A percentile compares a stretch with the other conserved stretches of the same genome.
These are phyloP conservation scores for Pachymerium ferrugineum DNA, from an alignment of 2,888 invertebrate species.

Conservation along the genomic window DNA sequence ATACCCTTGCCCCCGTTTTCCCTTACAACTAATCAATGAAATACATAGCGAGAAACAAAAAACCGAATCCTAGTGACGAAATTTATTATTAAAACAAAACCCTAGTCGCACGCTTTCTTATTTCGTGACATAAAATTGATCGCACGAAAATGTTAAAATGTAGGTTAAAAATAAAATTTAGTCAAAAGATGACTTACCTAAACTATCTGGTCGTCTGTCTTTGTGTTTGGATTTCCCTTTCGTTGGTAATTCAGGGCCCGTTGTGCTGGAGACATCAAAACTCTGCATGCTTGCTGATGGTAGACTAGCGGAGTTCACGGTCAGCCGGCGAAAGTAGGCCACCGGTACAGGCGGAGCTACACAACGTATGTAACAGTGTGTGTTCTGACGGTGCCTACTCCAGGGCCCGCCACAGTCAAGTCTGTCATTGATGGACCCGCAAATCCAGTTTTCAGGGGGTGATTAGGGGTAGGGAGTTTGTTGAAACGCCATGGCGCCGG, in stretches of 20 bases:
- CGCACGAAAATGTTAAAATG: no score
- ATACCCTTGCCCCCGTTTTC: no score
- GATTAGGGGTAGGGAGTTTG: background rate
- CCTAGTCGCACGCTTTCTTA: background rate
- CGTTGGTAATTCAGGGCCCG: background rate
- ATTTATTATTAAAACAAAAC: background rate
- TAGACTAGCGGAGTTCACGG: constrained; percentile 21
- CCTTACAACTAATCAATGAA: background rate
- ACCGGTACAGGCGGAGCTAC: constrained; percentile 27
- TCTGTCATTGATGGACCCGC: background rate
- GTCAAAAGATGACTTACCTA: background rate
- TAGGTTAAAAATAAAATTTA: no score
- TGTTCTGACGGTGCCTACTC: background rate
- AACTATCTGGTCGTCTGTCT: background rate
- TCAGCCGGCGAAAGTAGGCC: constrained; percentile 27
- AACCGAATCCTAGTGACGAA: background rate
- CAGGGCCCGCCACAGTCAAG: constrained; percentile 10
- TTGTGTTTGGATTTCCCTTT: background rate
- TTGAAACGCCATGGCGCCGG: background rate
- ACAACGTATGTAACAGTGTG: background rate
- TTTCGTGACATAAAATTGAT: no score
- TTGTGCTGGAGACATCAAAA: constrained; percentile 3
- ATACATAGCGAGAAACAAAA: background rate
- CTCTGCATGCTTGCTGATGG: constrained; percentile 11
- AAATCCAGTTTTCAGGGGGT: background rate